A percentile compares a stretch with the other conserved stretches of the same genome.
These are phyloP conservation scores for Galerucella nymphaeae DNA, from an alignment of 2,888 invertebrate genomes.

Conservation along the genomic window DNA sequence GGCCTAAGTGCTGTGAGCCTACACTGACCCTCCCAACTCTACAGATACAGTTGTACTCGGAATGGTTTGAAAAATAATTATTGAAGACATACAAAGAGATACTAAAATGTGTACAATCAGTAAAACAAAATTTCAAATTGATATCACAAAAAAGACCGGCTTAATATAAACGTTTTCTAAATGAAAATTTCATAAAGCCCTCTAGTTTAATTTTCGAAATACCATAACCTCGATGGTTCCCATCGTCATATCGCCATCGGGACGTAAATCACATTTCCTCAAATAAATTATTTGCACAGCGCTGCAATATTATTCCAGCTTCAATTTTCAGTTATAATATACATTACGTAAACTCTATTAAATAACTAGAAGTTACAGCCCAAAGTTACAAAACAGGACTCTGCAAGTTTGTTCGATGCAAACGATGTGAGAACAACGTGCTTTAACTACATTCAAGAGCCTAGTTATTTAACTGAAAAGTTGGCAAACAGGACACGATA, in stretches of 20 bases:
- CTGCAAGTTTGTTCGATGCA: slow-evolving; percentile 42
- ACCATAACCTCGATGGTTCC: neutral
- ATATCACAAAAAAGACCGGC: too few relatives aligned
- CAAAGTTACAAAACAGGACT: slow-evolving; percentile 42
- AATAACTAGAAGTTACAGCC: slow-evolving; percentile 45
- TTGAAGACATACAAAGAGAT: too few relatives aligned
- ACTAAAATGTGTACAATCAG: too few relatives aligned
- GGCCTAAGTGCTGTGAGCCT: too few relatives aligned
- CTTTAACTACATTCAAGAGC: slow-evolving; percentile 22
- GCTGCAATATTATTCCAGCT: slow-evolving; percentile 38
- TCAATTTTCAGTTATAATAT: slow-evolving; percentile 47
- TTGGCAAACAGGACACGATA: slow-evolving; percentile 12
- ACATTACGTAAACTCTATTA: slow-evolving; percentile 51
- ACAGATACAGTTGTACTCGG: too few relatives aligned
- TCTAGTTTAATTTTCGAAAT: slow-evolving; percentile 12
- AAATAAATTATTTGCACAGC: slow-evolving; percentile 36
- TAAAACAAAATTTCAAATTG: too few relatives aligned
- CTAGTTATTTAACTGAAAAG: slow-evolving; percentile 21
- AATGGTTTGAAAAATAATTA: too few relatives aligned
- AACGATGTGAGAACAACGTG: slow-evolving; percentile 25
- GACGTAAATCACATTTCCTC: slow-evolving; percentile 36
- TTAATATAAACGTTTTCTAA: too few relatives aligned
- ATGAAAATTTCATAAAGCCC: slow-evolving; percentile 8
- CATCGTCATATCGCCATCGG: slow-evolving; percentile 23
- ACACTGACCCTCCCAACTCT: too few relatives aligned